Base-by-base conservation (phyloP, 1,140 invertebrate genomes). In the Cotesia chilonis region DNA sequence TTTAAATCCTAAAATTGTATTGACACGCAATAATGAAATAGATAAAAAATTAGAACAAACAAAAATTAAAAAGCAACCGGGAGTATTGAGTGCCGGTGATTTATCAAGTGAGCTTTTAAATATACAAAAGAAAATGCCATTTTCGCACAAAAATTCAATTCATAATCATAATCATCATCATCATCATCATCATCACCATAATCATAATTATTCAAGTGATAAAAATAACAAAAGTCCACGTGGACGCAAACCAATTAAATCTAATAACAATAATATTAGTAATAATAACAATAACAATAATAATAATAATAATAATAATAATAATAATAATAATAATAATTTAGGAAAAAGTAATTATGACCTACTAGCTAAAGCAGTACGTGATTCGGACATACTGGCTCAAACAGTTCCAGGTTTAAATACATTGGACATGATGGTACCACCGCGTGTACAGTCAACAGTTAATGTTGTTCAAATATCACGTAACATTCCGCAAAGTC, bases 391-490 rank as follows among this genome's bases (percentile, higher is more conserved):
- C 70, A 75, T 85, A 36, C 74, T 87, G 59, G 82, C 85, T 6
- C 81, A 85, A 71, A 86, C 87, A 65, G 83, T 90, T 20, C 89
- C 89, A 10, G 89, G 89, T 37, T 73, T 90, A 47, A 88, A 88
- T 72, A 87, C 89, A 41, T 79, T 89, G 68, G 87, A 89, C 57
- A 88, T 90, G 85, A 88, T 91, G 73, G 81, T 88, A 14, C 89
- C 90, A 3, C 82, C 83, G 3, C 78, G 86, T 28, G 82, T 88
- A 5, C 83, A 89, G 61, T 84, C 87, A 0, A 89, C 89, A 0
- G 88, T 91, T 3, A 89, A 91, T 75, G 88, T 91, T 0, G 90
- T 91, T 1, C 90, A 91, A 73, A 77, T 91, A 9, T 87, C 89
- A 0, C 81, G 85, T 38, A 87, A 83, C 65, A 82, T 87, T 70